These are phyloP conservation scores for Cladopsammia gracilis DNA, from an alignment of 64 coral and sea anemone genomes.

Conservation along the genomic window DNA sequence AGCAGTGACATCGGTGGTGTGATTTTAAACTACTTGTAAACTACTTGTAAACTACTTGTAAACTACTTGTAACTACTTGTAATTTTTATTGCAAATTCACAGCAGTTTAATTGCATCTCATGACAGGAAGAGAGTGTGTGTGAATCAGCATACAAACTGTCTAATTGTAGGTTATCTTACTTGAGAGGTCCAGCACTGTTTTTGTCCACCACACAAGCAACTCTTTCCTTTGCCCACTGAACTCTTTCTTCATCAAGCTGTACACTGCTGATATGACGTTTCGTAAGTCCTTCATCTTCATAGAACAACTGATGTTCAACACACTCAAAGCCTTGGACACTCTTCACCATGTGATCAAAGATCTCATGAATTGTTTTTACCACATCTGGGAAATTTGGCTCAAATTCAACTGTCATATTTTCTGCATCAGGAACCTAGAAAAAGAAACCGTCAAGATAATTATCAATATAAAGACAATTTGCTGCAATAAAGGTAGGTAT, in stretches of 20 bases:
- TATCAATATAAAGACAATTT: too few species aligned
- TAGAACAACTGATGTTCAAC: conserved; percentile 93
- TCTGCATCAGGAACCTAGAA: conserved; percentile 88
- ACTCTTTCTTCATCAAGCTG: conserved; percentile 83
- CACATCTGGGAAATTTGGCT: conserved; percentile 77
- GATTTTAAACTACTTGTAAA: too few species aligned
- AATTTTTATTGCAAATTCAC: too few species aligned
- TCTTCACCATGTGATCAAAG: conserved; percentile 82
- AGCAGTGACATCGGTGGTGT: too few species aligned
- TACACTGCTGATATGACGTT: conserved; percentile 65
- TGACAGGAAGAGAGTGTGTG: too few species aligned
- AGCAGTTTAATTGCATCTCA: too few species aligned
- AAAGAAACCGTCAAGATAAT: too few species aligned
- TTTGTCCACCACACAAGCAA: conserved; percentile 77
- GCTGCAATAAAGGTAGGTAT: too few species aligned
- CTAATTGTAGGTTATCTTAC: conserved; percentile 50
- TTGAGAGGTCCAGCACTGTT: conserved; percentile 89
- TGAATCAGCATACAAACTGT: neutral
- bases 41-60: too few species aligned
- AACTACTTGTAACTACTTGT: too few species aligned
- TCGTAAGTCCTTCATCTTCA: conserved; percentile 89
- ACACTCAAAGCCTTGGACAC: conserved; percentile 69
- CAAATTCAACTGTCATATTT: conserved; percentile 74
- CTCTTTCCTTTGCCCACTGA: conserved; percentile 74
- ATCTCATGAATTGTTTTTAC: conserved; percentile 57